These are phyloP conservation scores for Actinernus sp. DNA, from an alignment of 92 coral and sea anemone genomes.

Conservation along the genomic window DNA sequence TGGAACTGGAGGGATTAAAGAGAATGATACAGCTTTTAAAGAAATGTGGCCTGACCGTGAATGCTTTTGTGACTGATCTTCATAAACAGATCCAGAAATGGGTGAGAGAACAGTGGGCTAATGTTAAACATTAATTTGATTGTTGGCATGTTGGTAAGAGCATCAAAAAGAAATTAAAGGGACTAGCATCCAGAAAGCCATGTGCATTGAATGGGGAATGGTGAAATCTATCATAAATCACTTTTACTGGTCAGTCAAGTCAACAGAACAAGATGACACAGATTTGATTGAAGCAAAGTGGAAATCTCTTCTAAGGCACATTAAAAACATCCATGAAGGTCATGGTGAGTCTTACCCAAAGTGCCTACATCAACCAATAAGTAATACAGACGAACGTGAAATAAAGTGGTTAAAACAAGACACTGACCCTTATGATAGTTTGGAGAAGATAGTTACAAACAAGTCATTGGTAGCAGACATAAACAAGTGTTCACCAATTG, in stretches of 20 bases:
- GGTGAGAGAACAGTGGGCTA: constrained; percentile 2
- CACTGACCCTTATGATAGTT: no score
- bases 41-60: background rate
- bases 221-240: constrained; percentile 13
- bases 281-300: background rate
- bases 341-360: no score
- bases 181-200: no score
- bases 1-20: constrained; percentile 17
- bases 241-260: constrained; percentile 18
- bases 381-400: no score
- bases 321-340: no score
- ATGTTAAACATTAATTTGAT: constrained; percentile 1
- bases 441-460: no score
- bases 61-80: constrained; percentile 17
- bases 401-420: no score
- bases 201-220: background rate
- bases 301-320: no score
- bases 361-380: no score
- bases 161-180: no score
- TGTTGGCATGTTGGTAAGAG: constrained; percentile 12
- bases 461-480: no score
- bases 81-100: constrained; percentile 11
- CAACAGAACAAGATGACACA: background rate
- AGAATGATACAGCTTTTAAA: constrained; percentile 3
- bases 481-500: no score